phyloP scores from a whole-genome alignment of 2,113 vertebrate species.

The Cyprinodon tularosa region DNA sequence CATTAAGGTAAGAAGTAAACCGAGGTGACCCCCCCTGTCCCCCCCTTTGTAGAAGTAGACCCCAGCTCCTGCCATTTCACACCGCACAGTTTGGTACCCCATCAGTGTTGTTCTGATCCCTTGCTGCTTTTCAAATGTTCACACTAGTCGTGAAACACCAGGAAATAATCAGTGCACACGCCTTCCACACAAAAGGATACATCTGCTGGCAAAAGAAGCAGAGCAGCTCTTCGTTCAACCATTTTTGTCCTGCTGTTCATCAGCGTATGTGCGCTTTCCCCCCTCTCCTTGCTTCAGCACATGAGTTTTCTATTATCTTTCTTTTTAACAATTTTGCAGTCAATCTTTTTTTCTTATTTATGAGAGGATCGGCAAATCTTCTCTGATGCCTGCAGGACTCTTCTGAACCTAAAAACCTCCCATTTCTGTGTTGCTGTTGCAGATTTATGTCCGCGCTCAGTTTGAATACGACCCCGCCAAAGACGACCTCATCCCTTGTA shows the following conservation, averaged over 20 bases:
- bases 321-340: background rate
- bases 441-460: slow-evolving; percentile 99
- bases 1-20: slow-evolving; percentile 77
- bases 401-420: background rate
- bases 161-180: background rate
- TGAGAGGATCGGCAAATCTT: slow-evolving; percentile 28
- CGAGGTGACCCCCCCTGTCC: slow-evolving; percentile 31
- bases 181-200: background rate
- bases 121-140: slow-evolving; percentile 35
- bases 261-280: slow-evolving; percentile 22
- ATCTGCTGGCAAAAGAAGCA: slow-evolving; percentile 1
- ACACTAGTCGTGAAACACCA: slow-evolving; percentile 19
- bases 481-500: slow-evolving; percentile 99
- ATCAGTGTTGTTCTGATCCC: slow-evolving; percentile 46
- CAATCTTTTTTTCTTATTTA: background rate
- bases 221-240: background rate
- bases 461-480: slow-evolving; percentile 98
- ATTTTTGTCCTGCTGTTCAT: slow-evolving; percentile 26
- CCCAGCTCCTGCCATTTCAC: slow-evolving; percentile 35
- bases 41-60: slow-evolving; percentile 56
- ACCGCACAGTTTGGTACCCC: slow-evolving; percentile 39
- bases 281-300: slow-evolving; percentile 25
- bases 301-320: background rate
- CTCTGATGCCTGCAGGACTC: background rate
- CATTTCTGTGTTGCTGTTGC: slow-evolving; percentile 18